Conservation (phyloP, 2,797 vertebrate genomes). For the Knipowitschia caucasica region DNA sequence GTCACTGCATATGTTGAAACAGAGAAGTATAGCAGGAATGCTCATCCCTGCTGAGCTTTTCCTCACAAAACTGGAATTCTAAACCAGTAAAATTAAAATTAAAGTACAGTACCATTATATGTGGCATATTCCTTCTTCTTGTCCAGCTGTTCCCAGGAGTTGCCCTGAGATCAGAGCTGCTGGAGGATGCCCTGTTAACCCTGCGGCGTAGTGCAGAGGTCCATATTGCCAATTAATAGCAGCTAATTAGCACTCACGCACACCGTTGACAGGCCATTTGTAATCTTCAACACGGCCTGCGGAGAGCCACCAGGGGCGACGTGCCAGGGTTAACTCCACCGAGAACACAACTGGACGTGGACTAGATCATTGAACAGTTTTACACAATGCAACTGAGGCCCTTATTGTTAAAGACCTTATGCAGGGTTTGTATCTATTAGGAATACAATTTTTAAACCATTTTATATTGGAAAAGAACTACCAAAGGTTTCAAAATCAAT, state of each 20-base stretch:
- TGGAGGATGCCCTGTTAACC: conserved; percentile 23
- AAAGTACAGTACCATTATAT: background rate
- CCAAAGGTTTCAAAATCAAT: too few species aligned
- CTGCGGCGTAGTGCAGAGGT: conserved; percentile 3
- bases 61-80: too few species aligned
- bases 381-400: too few species aligned
- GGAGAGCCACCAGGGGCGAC: conserved; percentile 20
- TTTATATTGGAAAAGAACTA: too few species aligned
- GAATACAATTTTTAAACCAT: too few species aligned
- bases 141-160: conserved; percentile 2
- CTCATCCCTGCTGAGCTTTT: too few species aligned
- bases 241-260: conserved; percentile 52
- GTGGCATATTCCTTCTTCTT: too few species aligned
- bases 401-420: too few species aligned
- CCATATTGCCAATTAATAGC: conserved; percentile 53
- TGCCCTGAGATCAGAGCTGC: conserved; percentile 16
- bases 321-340: conserved; percentile 10
- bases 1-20: too few species aligned
- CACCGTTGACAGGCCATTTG: conserved; percentile 34
- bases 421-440: too few species aligned
- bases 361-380: conserved; percentile 1
- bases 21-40: too few species aligned
- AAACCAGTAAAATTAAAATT: too few species aligned
- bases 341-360: conserved; percentile 3
- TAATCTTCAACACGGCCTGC: conserved; percentile 37